Conservation (phyloP, 2,797 vertebrate species). For the Peromyscus eremicus region DNA sequence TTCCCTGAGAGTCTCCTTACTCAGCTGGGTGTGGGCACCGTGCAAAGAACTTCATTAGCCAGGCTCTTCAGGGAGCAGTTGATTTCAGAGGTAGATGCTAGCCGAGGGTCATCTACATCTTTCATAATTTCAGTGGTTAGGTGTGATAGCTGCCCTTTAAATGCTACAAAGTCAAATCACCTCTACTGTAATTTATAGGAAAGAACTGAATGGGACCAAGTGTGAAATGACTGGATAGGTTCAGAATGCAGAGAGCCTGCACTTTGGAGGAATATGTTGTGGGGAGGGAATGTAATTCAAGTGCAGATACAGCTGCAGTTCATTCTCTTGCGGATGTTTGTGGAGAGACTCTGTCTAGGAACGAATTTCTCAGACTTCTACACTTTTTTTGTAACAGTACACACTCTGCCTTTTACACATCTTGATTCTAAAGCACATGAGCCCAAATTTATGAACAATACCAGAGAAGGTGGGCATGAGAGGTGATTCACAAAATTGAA, state of each 20-base stretch:
- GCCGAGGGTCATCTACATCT: not conserved
- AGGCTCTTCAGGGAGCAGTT: not conserved
- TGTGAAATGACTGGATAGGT: not conserved
- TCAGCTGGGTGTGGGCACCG: not conserved
- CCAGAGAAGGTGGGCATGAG: not conserved
- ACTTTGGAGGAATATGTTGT: not conserved
- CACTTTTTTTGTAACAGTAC: not conserved
- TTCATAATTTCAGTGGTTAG: not conserved
- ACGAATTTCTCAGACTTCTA: not conserved
- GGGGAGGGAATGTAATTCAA: not conserved
- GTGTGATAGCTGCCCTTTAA: conserved; percentile 25
- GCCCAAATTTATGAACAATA: conserved; percentile 52
- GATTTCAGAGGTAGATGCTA: not conserved
- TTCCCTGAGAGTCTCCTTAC: not conserved
- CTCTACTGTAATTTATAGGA: not conserved
- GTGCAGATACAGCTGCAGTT: not conserved
- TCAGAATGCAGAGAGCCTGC: not conserved
- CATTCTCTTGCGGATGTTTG: not conserved
- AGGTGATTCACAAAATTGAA: conserved; percentile 18
- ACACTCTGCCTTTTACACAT: not conserved
- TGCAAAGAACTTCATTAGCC: not conserved
- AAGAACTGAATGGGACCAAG: not conserved
- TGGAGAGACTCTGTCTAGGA: not conserved
- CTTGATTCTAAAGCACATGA: not conserved
- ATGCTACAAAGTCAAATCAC: not conserved